Conservation (phyloP, 2,888 invertebrate genomes). For the Caenorhabditis virilis region DNA sequence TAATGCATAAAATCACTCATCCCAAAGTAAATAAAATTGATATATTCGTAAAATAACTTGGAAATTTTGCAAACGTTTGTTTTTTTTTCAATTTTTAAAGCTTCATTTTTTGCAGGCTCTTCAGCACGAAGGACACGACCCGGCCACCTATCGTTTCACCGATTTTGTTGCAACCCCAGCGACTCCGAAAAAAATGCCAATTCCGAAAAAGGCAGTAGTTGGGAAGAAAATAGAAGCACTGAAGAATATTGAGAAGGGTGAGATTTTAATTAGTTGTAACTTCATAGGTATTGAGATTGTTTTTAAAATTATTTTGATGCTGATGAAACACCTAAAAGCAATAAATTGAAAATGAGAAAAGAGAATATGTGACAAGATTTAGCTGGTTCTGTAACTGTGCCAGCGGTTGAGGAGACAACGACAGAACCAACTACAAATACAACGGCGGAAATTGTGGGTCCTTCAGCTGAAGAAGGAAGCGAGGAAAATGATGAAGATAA, state of each 20-base stretch:
- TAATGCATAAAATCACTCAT: too few relatives aligned
- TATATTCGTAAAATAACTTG: too few relatives aligned
- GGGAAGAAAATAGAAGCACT: background rate
- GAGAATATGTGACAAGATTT: too few relatives aligned
- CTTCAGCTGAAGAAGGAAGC: slow-evolving; percentile 11
- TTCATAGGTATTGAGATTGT: background rate
- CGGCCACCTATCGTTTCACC: slow-evolving; percentile 23
- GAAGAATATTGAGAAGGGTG: too few relatives aligned
- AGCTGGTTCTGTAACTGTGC: background rate
- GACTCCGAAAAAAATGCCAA: background rate
- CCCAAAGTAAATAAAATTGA: too few relatives aligned
- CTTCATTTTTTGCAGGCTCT: slow-evolving; percentile 26
- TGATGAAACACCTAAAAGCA: too few relatives aligned
- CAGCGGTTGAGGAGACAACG: background rate
- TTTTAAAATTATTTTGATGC: too few relatives aligned
- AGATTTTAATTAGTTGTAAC: background rate
- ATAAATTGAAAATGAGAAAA: too few relatives aligned
- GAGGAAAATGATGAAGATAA: slow-evolving; percentile 6
- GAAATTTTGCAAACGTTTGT: background rate
- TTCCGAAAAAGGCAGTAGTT: background rate
- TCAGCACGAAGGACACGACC: slow-evolving; percentile 28
- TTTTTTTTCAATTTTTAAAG: background rate
- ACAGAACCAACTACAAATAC: background rate
- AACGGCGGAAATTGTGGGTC: background rate
- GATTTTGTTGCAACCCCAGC: background rate